phyloP scores from a whole-genome alignment of 2,888 invertebrate genomes.

The Cloeon dipterum region DNA sequence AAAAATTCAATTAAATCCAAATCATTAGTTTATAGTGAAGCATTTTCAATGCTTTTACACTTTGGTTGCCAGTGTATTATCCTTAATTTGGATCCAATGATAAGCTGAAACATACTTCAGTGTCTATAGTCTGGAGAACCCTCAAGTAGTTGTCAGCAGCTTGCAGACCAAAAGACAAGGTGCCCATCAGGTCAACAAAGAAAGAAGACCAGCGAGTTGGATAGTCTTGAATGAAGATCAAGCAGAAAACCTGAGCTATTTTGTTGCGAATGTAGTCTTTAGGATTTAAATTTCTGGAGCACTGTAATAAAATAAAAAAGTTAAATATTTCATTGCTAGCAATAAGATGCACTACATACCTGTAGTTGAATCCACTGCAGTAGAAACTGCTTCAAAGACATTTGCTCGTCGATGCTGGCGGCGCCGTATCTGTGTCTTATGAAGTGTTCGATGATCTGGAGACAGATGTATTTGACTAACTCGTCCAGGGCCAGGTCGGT shows the following conservation, averaged over 20 bases:
- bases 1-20: too few relatives aligned
- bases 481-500: slow-evolving; percentile 12
- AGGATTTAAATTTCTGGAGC: slow-evolving; percentile 11
- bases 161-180: slow-evolving; percentile 15
- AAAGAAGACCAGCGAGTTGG: slow-evolving; percentile 25
- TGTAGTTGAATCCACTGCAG: slow-evolving; percentile 18
- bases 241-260: slow-evolving; percentile 25
- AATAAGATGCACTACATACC: slow-evolving; percentile 6
- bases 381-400: slow-evolving; percentile 16
- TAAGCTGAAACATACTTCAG: slow-evolving; percentile 28
- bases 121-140: slow-evolving; percentile 24
- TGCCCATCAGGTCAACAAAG: slow-evolving; percentile 22
- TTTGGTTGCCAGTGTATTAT: too few relatives aligned
- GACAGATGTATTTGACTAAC: slow-evolving; percentile 21
- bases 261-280: slow-evolving; percentile 25
- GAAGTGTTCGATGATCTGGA: slow-evolving; percentile 23
- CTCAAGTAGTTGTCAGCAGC: slow-evolving; percentile 25
- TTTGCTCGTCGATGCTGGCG: slow-evolving; percentile 12
- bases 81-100: too few relatives aligned
- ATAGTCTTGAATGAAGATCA: slow-evolving; percentile 27
- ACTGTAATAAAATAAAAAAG: slow-evolving; percentile 9
- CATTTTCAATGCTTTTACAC: too few relatives aligned
- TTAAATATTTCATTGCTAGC: background rate
- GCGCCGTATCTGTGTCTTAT: slow-evolving; percentile 18
- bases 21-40: too few relatives aligned